phyloP scores from a whole-genome alignment of 2,888 invertebrate genomes.

The Malacosoma neustria region DNA sequence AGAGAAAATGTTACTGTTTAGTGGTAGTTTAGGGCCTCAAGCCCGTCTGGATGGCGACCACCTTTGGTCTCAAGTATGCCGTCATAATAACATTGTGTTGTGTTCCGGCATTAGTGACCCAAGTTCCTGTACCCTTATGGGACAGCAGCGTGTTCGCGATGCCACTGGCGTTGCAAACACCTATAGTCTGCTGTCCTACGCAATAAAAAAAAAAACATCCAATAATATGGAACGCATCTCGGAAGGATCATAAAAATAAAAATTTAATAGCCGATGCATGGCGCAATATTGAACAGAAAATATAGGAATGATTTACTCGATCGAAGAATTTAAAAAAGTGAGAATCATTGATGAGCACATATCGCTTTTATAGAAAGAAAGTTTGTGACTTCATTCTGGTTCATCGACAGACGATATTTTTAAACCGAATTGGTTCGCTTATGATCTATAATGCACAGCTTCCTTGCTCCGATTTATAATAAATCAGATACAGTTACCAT shows the following conservation, averaged over 20 bases:
- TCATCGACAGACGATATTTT: conserved; percentile 12
- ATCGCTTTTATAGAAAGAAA: conserved; percentile 12
- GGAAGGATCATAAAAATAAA: too few relatives aligned
- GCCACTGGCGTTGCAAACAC: too few relatives aligned
- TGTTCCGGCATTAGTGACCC: too few relatives aligned
- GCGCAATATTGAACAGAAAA: conserved; percentile 9
- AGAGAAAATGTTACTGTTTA: conserved; percentile 1
- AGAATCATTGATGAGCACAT: conserved; percentile 12
- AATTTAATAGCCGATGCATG: conserved; percentile 14
- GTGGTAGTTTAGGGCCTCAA: too few relatives aligned
- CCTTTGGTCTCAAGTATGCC: too few relatives aligned
- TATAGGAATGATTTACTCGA: conserved; percentile 5
- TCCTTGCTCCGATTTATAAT: conserved; percentile 14
- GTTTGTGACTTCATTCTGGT: conserved; percentile 11
- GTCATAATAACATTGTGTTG: too few relatives aligned
- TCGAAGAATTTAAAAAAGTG: conserved; percentile 8
- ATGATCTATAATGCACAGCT: conserved; percentile 17
- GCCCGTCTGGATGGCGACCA: too few relatives aligned
- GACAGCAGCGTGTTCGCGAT: too few relatives aligned
- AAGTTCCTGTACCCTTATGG: too few relatives aligned
- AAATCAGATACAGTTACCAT: conserved; percentile 11
- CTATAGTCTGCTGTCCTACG: too few relatives aligned
- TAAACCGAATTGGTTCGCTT: conserved; percentile 20
- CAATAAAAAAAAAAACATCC: too few relatives aligned
- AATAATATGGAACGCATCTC: too few relatives aligned